Base-by-base conservation (phyloP, 2,113 vertebrate genomes). In the Stomatorhinus ivindoensis region DNA sequence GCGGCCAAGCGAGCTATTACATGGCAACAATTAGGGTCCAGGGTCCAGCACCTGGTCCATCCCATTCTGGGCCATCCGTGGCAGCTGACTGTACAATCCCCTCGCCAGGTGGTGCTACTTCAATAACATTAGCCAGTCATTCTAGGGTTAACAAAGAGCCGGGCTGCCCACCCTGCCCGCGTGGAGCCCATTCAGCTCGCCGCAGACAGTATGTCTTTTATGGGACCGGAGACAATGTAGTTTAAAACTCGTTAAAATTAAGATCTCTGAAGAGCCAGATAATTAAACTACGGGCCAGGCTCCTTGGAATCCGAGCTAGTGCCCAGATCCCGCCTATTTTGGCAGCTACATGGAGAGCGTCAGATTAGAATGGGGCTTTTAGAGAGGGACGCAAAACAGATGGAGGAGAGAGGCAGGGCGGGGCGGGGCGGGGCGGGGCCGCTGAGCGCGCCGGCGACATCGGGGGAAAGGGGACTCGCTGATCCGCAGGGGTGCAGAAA, bases 61-160 rank as follows among this genome's bases (percentile, higher is more conserved):
- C 89, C 87, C 92, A 93, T 95, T 95, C 93, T 76, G 76, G 94
- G 95, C 95, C 96, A 96, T 96, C 95, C 96, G 94, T 94, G 93
- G 97, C 97, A 97, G 97, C 97, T 97, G 96, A 97, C 94, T 94
- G 94, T 94, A 94, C 95, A 95, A 96, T 95, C 95, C 95, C 96
- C 94, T 95, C 96, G 96, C 97, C 97, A 98, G 97, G 97, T 98
- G 97, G 97, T 94, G 94, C 93, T 92, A 94, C 97, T 97, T 97
- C 97, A 97, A 94, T 97, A 93, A 96, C 96, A 97, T 95, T 95
- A 96, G 94, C 95, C 94, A 96, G 97, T 95, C 96, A 96, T 93
- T 96, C 95, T 93, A 96, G 96, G 97, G 97, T 97, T 97, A 97
- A 95, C 96, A 95, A 96, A 95, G 95, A 94, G 94, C 92, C 94